Conservation (phyloP, 2,113 vertebrate genomes). For the Cervus canadensis region DNA sequence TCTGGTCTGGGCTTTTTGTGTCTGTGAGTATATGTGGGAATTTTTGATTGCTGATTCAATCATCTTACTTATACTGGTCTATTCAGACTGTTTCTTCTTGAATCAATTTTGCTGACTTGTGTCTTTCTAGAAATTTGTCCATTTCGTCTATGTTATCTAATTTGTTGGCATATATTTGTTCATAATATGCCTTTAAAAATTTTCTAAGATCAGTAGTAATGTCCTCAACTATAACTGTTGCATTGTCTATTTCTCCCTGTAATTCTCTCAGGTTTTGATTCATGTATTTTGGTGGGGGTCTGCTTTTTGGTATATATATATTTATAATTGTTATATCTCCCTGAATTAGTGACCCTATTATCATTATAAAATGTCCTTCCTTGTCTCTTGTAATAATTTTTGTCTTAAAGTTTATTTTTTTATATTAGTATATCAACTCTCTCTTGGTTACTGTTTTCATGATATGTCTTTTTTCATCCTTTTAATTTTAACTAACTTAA, state of each 20-base stretch:
- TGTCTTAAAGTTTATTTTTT: constrained; percentile 29
- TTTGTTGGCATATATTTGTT: not conserved
- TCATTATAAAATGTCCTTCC: not conserved
- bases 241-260: not conserved
- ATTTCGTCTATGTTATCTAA: not conserved
- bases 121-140: not conserved
- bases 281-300: not conserved
- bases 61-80: not conserved
- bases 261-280: not conserved
- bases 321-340: not conserved
- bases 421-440: not conserved
- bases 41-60: not conserved
- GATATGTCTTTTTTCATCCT: not conserved
- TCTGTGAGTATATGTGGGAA: not conserved
- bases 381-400: not conserved
- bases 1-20: not conserved
- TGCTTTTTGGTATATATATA: constrained; percentile 3
- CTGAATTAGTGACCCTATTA: constrained; percentile 15
- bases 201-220: not conserved
- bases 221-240: not conserved
- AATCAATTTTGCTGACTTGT: not conserved
- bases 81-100: not conserved
- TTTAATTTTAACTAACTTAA: constrained; percentile 15
- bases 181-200: not conserved
- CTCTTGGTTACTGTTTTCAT: not conserved